These are phyloP conservation scores for Drosophila pseudoobscura DNA, from an alignment of 1,140 invertebrate species.

Conservation along the genomic window DNA sequence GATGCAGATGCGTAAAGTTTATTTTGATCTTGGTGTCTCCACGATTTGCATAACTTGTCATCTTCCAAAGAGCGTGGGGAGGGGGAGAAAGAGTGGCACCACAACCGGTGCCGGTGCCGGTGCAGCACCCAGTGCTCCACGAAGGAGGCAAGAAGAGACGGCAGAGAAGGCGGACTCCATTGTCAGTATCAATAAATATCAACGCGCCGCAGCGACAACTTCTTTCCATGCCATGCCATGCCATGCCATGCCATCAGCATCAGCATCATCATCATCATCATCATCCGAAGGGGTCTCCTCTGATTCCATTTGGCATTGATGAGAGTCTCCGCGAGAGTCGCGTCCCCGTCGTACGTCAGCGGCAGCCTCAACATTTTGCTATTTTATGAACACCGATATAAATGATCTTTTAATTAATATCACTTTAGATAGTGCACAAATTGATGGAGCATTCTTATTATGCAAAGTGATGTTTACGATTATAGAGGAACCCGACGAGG, in stretches of 20 bases:
- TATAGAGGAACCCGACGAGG: constrained; percentile 33
- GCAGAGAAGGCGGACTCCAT: constrained; percentile 56
- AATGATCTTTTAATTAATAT: constrained; percentile 83
- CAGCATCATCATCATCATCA: neutral
- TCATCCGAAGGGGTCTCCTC: constrained; percentile 2
- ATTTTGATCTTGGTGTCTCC: constrained; percentile 81
- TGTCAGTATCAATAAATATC: constrained; percentile 82
- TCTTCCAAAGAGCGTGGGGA: constrained; percentile 42
- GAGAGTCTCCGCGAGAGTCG: constrained; percentile 30
- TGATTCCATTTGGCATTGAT: constrained; percentile 77
- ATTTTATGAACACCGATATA: constrained; percentile 82
- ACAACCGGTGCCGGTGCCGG: no score
- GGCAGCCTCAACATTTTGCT: constrained; percentile 73
- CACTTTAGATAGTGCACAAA: constrained; percentile 79
- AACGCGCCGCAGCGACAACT: constrained; percentile 74
- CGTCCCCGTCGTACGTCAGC: constrained; percentile 66
- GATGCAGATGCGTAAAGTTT: constrained; percentile 63
- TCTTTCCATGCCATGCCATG: constrained; percentile 42
- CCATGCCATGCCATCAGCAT: constrained; percentile 9
- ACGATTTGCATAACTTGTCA: constrained; percentile 81
- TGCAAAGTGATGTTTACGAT: constrained; percentile 83
- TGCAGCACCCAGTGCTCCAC: neutral
- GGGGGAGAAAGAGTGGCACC: neutral
- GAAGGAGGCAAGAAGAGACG: constrained; percentile 5
- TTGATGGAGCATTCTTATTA: constrained; percentile 83